A percentile compares a stretch with the other conserved stretches of the same genome.
phyloP scores from a whole-genome alignment of 2,797 vertebrate species.

The Rhyacichthys aspro region DNA sequence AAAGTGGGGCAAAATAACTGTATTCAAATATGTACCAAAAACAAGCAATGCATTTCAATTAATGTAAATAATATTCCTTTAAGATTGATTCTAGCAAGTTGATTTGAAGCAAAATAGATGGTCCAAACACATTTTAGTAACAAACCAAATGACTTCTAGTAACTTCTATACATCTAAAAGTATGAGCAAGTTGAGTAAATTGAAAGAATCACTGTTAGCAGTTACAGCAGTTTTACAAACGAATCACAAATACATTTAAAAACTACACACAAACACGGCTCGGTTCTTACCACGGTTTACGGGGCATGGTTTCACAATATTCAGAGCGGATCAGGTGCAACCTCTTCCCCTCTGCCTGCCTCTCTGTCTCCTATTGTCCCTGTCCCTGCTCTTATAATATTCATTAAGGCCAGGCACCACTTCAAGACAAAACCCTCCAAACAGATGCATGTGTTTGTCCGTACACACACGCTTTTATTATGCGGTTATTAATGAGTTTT shows the following conservation, averaged over 20 bases:
- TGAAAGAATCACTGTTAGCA: no score
- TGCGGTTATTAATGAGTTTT: constrained; percentile 71
- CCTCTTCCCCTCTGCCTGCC: constrained; percentile 15
- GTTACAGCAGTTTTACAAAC: no score
- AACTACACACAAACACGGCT: neutral
- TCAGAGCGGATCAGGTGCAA: constrained; percentile 37
- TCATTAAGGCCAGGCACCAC: constrained; percentile 63
- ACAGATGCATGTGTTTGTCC: constrained; percentile 58
- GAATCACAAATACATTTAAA: neutral
- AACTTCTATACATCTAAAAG: no score
- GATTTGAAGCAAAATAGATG: no score
- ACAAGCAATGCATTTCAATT: no score
- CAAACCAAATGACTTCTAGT: no score
- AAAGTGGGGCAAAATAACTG: no score
- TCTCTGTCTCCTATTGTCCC: constrained; percentile 44
- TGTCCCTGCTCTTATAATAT: constrained; percentile 55
- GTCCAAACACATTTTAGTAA: no score
- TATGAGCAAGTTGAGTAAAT: no score
- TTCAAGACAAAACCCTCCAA: constrained; percentile 70
- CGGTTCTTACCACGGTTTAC: constrained; percentile 73
- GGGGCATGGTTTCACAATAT: constrained; percentile 62
- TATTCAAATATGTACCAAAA: no score
- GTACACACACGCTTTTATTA: constrained; percentile 66
- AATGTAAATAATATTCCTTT: no score
- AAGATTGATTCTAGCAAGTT: no score